Evolutionary conservation across 1,140 invertebrate species (phyloP).

Genomic region (Gonioctena quinquepunctata): DNA sequence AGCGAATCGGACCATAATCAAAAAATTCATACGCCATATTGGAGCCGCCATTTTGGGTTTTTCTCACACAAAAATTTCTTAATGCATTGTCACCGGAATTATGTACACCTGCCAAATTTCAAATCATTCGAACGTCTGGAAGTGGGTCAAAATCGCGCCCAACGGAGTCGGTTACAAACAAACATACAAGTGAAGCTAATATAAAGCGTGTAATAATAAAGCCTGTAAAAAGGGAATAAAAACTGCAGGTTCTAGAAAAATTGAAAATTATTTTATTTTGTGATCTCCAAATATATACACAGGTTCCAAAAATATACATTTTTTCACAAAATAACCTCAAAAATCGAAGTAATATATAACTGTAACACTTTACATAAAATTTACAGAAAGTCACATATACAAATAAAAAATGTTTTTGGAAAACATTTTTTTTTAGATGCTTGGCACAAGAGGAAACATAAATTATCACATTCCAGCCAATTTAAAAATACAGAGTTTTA

Average conservation of each 20-base stretch:
- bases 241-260: constrained; percentile 11
- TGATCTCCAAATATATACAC: constrained; percentile 14
- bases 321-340: constrained; percentile 12
- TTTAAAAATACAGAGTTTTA: not conserved
- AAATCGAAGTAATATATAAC: constrained; percentile 9
- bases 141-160: no score
- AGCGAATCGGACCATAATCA: no score
- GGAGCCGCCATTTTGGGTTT: no score
- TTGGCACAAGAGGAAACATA: constrained; percentile 38
- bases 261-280: constrained; percentile 6
- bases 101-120: no score
- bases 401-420: not conserved
- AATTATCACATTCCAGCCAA: constrained; percentile 35
- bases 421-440: constrained; percentile 24
- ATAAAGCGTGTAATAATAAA: no score
- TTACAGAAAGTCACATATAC: not conserved
- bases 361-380: constrained; percentile 3
- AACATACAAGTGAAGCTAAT: no score
- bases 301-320: constrained; percentile 15
- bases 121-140: no score
- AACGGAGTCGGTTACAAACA: no score
- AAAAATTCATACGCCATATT: no score
- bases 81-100: no score
- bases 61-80: no score
- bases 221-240: no score